phyloP scores from a whole-genome alignment of 2,888 invertebrate genomes.

The Syritta pipiens region DNA sequence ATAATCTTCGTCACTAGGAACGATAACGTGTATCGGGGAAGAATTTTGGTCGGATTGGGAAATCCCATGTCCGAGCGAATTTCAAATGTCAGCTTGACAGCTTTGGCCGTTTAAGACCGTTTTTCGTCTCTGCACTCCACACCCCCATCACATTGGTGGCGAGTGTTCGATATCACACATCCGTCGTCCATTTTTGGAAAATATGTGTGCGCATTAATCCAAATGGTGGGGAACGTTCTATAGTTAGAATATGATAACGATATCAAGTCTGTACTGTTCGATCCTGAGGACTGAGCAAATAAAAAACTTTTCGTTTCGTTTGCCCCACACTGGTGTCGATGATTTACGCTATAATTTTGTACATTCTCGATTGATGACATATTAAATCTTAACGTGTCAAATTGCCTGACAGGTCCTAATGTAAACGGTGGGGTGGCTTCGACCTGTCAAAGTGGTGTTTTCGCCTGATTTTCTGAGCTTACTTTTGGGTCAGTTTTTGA shows the following conservation, averaged over 20 bases:
- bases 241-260: too few relatives aligned
- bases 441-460: conserved; percentile 50
- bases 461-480: conserved; percentile 30
- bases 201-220: conserved; percentile 41
- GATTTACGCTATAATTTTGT: conserved; percentile 72
- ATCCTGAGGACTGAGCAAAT: conserved; percentile 35
- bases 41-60: too few relatives aligned
- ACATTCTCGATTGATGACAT: conserved; percentile 74
- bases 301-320: background rate
- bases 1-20: too few relatives aligned
- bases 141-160: background rate
- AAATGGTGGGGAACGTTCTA: background rate
- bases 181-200: conserved; percentile 22
- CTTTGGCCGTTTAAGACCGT: conserved; percentile 20
- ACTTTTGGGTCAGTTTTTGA: conserved; percentile 14
- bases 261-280: too few relatives aligned
- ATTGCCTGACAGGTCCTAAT: conserved; percentile 72
- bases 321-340: background rate
- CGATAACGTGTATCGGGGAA: too few relatives aligned
- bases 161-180: conserved; percentile 16
- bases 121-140: background rate
- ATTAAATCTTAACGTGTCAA: conserved; percentile 77
- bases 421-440: conserved; percentile 23
- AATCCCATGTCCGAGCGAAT: conserved; percentile 26
- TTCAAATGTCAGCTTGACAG: conserved; percentile 48